Conservation (phyloP, 2,888 invertebrate species). For the Adelphocoris suturalis region DNA sequence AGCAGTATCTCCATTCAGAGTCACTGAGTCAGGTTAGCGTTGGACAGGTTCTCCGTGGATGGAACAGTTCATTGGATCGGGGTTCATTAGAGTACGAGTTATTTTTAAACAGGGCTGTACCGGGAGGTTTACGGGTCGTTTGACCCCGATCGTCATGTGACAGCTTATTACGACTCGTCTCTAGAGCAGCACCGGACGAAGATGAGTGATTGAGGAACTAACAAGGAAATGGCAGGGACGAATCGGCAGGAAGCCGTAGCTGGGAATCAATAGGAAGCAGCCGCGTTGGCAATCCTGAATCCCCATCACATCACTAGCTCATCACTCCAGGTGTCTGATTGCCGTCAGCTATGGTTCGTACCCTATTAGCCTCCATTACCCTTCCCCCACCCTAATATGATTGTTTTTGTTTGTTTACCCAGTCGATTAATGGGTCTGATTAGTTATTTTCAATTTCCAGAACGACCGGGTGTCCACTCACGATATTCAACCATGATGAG, state of each 20-base stretch:
- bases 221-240: conserved; percentile 36
- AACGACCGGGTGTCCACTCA: not conserved
- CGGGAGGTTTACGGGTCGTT: not conserved
- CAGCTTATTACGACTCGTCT: conserved; percentile 16
- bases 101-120: not conserved
- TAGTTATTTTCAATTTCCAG: conserved; percentile 18
- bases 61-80: too few species aligned
- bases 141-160: not conserved
- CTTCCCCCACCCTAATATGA: not conserved
- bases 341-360: not conserved
- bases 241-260: not conserved
- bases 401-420: conserved; percentile 11
- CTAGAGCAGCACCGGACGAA: conserved; percentile 6
- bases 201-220: conserved; percentile 19
- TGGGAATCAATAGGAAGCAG: conserved; percentile 27
- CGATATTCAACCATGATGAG: not conserved
- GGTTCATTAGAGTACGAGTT: not conserved
- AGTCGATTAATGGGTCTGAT: not conserved
- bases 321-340: not conserved
- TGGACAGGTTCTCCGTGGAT: too few species aligned
- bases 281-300: conserved; percentile 9
- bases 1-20: too few species aligned
- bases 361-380: conserved; percentile 22
- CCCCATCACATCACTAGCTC: not conserved
- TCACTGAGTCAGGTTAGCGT: too few species aligned